Evolutionary conservation across 2,888 invertebrate genomes (phyloP), one percentile per base, ranked within the genome.

Genomic region (Ophion ellenae): DNA sequence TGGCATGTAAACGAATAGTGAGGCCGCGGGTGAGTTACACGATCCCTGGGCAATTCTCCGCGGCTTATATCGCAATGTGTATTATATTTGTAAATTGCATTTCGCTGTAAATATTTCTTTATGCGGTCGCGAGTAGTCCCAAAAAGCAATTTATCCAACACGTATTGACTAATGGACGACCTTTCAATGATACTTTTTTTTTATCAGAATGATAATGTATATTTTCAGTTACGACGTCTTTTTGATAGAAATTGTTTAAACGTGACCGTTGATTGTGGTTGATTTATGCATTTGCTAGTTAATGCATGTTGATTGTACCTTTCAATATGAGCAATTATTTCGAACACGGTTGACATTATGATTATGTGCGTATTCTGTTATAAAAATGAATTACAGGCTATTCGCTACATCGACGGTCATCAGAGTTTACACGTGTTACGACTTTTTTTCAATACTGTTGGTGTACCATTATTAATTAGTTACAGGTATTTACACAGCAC

Each of bases 381-480:
- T 20, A 69, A 4, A 53, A 17, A 17, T 47, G 36, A n/a, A 57
- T 59, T 36, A 32, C 74, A 61, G 74, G 74, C 40, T 32, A 17
- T 36, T 9, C 40, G 40, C 47, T 45, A 36, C 40, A 61, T 59
- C 11, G 1, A 20, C 20, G 61, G 36, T 74, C 24, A 1, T 14
- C 32, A 53, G 11, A 14, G 14, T 17, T 5, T 53, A 17, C 53
- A 11, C 40, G 57, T 28, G 57, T 53, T 14, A 57, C 47, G 53
- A 20, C 61, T 20, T 40, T 61, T 3, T 47, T n/a, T 74, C 40
- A 61, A 74, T 74, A 61, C 24, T 20, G 73, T 77, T 67, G 67
- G 77, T 83, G 77, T 67, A 61, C 47, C 45, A 24, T 53, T 53
- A 4, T 83, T 73, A 36, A 83, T 78, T 73, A 47, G 59, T 32